A percentile compares a stretch with the other conserved stretches of the same genome.
phyloP scores from a whole-genome alignment of 2,888 invertebrate species.

The Heliconius ismenius region DNA sequence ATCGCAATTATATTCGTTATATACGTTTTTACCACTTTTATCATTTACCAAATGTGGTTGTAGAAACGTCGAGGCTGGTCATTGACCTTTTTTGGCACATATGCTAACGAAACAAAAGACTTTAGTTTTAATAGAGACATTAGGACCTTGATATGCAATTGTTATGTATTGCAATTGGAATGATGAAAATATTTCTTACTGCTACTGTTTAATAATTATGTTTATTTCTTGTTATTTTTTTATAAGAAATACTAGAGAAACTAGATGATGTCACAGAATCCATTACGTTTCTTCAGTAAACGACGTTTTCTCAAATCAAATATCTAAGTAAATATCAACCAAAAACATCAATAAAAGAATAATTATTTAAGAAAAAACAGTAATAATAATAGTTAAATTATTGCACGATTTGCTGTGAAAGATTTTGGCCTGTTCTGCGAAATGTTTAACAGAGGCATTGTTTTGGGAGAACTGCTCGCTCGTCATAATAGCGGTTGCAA shows the following conservation, averaged over 20 bases:
- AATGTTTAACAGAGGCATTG: slow-evolving; percentile 47
- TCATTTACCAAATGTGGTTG: slow-evolving; percentile 60
- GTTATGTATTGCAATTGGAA: slow-evolving; percentile 43
- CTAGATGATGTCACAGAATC: neutral
- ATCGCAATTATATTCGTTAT: slow-evolving; percentile 52
- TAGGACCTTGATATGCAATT: slow-evolving; percentile 70
- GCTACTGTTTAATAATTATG: slow-evolving; percentile 19
- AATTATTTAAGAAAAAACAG: slow-evolving; percentile 9
- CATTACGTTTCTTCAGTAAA: neutral
- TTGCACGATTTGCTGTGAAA: slow-evolving; percentile 34
- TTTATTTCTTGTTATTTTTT: neutral
- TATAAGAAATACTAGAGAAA: neutral
- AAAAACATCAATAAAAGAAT: too few relatives aligned
- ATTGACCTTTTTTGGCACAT: slow-evolving; percentile 81
- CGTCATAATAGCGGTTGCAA: slow-evolving; percentile 66
- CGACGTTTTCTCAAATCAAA: neutral
- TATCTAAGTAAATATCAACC: neutral
- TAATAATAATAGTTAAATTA: slow-evolving; percentile 24
- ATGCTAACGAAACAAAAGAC: slow-evolving; percentile 78
- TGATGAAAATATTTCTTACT: slow-evolving; percentile 36
- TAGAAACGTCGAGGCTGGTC: slow-evolving; percentile 82
- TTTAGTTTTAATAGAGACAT: slow-evolving; percentile 67
- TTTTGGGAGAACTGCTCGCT: slow-evolving; percentile 57
- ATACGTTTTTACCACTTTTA: slow-evolving; percentile 52
- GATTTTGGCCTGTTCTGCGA: slow-evolving; percentile 35